These are phyloP conservation scores for Ctenoplectra terminalis DNA, from an alignment of 1,140 invertebrate genomes.

Conservation along the genomic window DNA sequence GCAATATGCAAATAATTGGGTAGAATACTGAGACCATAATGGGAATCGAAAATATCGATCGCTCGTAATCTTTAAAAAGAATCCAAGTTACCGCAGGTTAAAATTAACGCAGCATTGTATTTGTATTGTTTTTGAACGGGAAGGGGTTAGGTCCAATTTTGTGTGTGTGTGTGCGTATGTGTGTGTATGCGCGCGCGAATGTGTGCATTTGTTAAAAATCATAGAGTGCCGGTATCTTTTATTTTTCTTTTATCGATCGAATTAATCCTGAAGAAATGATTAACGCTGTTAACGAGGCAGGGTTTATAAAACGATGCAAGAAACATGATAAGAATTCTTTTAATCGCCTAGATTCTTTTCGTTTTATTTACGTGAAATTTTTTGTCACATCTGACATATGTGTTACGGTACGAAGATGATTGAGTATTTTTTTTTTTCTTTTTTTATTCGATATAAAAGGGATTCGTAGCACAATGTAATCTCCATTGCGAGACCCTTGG, in stretches of 20 bases:
- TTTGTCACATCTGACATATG: neutral
- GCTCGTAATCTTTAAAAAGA: too few species aligned
- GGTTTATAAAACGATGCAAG: neutral
- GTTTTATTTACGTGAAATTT: constrained; percentile 11
- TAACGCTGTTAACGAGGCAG: neutral
- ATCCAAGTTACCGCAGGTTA: constrained; percentile 15
- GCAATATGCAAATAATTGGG: neutral
- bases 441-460: too few species aligned
- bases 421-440: neutral
- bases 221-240: too few species aligned
- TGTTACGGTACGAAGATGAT: neutral
- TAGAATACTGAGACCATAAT: neutral
- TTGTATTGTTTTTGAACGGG: neutral
- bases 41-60: neutral
- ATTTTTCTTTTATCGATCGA: neutral
- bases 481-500: neutral
- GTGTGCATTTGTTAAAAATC: neutral
- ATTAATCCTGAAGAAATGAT: neutral
- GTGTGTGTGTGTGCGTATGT: too few species aligned
- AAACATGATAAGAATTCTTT: neutral
- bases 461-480: neutral
- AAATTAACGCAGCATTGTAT: neutral
- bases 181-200: too few species aligned
- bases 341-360: neutral
- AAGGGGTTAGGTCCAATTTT: neutral